phyloP scores from a whole-genome alignment of 2,888 invertebrate species.

The Drosophila suboccidentalis region DNA sequence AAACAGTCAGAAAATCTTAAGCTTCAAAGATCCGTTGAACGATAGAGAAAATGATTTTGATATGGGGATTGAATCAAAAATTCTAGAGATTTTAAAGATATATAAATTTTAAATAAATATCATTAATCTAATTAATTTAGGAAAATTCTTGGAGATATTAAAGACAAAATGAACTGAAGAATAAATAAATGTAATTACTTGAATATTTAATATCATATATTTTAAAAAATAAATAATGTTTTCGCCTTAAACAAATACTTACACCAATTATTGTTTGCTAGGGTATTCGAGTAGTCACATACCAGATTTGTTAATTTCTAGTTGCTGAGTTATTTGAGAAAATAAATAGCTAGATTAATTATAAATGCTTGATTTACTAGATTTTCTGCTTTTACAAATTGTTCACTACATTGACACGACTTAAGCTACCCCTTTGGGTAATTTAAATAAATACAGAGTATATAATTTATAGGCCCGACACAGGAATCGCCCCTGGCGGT shows the following conservation, averaged over 20 bases:
- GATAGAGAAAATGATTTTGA: background rate
- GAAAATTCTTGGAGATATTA: background rate
- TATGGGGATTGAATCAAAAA: background rate
- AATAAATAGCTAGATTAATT: background rate
- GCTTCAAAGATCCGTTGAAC: background rate
- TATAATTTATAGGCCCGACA: conserved; percentile 13
- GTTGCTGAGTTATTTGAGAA: background rate
- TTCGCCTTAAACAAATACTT: too few species aligned
- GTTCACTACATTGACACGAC: background rate
- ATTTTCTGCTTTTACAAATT: background rate
- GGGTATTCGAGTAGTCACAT: conserved; percentile 1
- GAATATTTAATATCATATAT: background rate
- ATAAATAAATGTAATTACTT: too few species aligned
- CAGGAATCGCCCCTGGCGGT: conserved; percentile 30
- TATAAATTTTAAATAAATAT: background rate
- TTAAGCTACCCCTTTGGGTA: background rate
- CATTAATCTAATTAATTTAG: background rate
- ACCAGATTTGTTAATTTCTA: background rate
- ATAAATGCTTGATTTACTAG: too few species aligned
- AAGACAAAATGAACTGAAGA: background rate
- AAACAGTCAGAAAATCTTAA: background rate
- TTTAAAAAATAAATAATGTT: background rate
- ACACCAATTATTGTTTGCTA: background rate
- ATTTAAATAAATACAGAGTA: conserved; percentile 9
- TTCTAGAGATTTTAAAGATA: background rate